These are phyloP conservation scores for Squalus acanthias DNA, from an alignment of 2,797 vertebrate species.

Conservation along the genomic window DNA sequence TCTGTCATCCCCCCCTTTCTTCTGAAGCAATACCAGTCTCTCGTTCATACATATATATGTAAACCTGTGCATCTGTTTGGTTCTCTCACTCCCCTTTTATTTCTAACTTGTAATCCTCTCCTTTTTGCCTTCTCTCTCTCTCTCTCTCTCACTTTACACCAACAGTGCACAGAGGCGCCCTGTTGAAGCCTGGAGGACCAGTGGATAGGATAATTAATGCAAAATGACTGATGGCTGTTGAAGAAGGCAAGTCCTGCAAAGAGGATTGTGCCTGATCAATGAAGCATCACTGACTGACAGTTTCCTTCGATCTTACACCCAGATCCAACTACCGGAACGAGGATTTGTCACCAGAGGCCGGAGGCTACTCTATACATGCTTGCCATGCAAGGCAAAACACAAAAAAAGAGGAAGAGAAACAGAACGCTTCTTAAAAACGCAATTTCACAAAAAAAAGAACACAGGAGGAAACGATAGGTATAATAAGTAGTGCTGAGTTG, in stretches of 20 bases:
- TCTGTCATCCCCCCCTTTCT: background rate
- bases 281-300: slow-evolving; percentile 68
- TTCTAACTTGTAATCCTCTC: background rate
- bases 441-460: background rate
- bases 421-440: background rate
- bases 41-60: too few relatives aligned
- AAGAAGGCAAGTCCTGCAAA: slow-evolving; percentile 71
- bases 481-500: background rate
- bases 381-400: slow-evolving; percentile 10
- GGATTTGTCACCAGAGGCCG: slow-evolving; percentile 53
- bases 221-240: slow-evolving; percentile 81
- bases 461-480: background rate
- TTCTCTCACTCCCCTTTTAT: background rate
- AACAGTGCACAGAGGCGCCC: slow-evolving; percentile 28
- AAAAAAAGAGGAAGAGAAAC: background rate
- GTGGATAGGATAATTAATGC: slow-evolving; percentile 67
- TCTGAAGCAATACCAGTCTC: too few relatives aligned
- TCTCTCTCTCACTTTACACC: background rate
- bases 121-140: background rate
- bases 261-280: slow-evolving; percentile 67
- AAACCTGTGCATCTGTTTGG: background rate
- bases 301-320: slow-evolving; percentile 56
- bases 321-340: slow-evolving; percentile 56
- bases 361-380: slow-evolving; percentile 40
- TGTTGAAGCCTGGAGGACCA: slow-evolving; percentile 35